Conservation (phyloP, 2,888 invertebrate species). For the Heliconius sara region DNA sequence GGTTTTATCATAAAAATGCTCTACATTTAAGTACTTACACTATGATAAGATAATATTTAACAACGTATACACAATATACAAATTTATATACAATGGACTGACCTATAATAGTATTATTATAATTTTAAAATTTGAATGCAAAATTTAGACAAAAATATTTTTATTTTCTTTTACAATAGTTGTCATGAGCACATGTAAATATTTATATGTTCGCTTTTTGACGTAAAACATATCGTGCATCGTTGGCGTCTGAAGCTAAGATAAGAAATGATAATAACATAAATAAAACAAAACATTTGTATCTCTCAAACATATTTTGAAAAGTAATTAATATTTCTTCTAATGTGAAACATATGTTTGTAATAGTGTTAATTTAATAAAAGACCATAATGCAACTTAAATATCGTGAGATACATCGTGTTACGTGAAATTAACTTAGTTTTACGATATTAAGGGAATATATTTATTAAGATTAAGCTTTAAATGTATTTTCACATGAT, state of each 20-base stretch:
- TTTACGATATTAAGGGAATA: background rate
- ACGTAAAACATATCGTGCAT: conserved; percentile 12
- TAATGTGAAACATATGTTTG: conserved; percentile 28
- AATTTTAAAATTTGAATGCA: background rate
- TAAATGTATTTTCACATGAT: background rate
- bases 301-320: conserved; percentile 22
- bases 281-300: conserved; percentile 42
- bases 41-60: conserved; percentile 15
- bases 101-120: background rate
- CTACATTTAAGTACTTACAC: conserved; percentile 11
- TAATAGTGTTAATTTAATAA: conserved; percentile 4
- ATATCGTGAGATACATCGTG: background rate
- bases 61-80: background rate
- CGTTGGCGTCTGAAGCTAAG: conserved; percentile 32
- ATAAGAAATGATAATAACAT: conserved; percentile 40
- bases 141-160: background rate
- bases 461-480: background rate
- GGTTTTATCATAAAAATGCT: conserved; percentile 10
- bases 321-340: background rate
- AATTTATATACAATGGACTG: background rate
- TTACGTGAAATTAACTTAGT: conserved; percentile 8
- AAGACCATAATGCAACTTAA: background rate
- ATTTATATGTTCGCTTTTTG: background rate
- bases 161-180: background rate
- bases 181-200: conserved; percentile 9